phyloP scores from a whole-genome alignment of 2,113 vertebrate species.

The Mustelus asterias region DNA sequence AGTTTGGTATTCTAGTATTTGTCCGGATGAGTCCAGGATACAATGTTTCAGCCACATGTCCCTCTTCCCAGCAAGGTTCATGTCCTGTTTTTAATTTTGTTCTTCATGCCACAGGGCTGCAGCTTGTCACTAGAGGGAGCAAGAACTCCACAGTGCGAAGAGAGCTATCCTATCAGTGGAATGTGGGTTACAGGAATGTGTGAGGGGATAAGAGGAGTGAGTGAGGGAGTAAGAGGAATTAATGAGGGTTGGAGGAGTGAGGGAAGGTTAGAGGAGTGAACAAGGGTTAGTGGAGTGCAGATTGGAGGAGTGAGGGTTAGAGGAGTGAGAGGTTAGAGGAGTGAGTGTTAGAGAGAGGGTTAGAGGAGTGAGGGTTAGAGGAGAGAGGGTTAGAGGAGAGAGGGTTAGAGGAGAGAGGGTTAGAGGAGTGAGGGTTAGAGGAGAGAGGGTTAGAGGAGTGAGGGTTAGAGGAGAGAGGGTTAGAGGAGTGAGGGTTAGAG shows the following conservation, averaged over 20 bases:
- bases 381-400: too few species aligned
- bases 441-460: too few species aligned
- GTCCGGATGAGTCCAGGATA: not conserved
- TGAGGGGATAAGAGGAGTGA: not conserved
- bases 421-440: too few species aligned
- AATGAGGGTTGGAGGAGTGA: not conserved
- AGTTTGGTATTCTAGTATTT: not conserved
- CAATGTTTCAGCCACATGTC: not conserved
- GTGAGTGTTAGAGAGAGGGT: not conserved
- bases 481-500: too few species aligned
- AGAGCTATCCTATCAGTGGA: not conserved
- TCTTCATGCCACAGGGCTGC: not conserved
- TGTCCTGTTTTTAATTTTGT: not conserved
- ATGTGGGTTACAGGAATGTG: not conserved
- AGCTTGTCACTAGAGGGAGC: slow-evolving; percentile 11
- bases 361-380: too few species aligned
- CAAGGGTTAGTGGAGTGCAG: too few species aligned
- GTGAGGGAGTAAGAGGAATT: not conserved
- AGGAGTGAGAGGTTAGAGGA: not conserved
- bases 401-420: not conserved
- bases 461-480: too few species aligned
- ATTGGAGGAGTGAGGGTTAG: too few species aligned
- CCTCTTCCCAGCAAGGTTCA: not conserved
- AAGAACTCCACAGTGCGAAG: not conserved
- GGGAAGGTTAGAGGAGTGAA: not conserved